Conservation (phyloP, 2,113 vertebrate genomes). For the Oryzias celebensis region DNA sequence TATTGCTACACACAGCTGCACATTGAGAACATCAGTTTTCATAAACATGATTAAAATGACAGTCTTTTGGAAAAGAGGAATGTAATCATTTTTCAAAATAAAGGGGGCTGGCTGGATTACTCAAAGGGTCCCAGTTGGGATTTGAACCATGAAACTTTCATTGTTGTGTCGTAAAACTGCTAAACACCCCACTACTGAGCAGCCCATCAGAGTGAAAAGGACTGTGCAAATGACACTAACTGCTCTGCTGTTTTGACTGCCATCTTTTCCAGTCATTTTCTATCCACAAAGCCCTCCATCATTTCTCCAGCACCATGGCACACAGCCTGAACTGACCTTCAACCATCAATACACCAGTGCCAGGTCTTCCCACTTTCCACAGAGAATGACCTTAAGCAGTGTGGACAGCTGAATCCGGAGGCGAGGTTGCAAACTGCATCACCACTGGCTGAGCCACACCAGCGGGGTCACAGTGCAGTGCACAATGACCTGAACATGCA, state of each 20-base stretch:
- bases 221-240: constrained; percentile 20
- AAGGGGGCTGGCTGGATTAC: too few species aligned
- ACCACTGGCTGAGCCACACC: constrained; percentile 35
- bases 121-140: too few species aligned
- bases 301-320: constrained; percentile 9
- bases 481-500: constrained; percentile 38
- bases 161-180: too few species aligned
- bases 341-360: constrained; percentile 26
- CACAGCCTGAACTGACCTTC: constrained; percentile 46
- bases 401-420: constrained; percentile 55
- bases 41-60: too few species aligned
- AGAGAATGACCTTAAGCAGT: constrained; percentile 57
- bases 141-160: too few species aligned
- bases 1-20: too few species aligned
- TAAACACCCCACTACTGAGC: too few species aligned
- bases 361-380: constrained; percentile 37
- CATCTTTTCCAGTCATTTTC: constrained; percentile 15
- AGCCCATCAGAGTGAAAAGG: not conserved
- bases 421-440: constrained; percentile 28
- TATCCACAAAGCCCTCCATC: not conserved
- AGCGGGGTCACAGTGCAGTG: constrained; percentile 33
- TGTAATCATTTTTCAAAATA: too few species aligned
- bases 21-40: too few species aligned
- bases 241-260: constrained; percentile 16
- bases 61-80: too few species aligned